A percentile compares a stretch with the other conserved stretches of the same genome.
These are phyloP conservation scores for Hypomesus transpacificus DNA, from an alignment of 2,113 vertebrate species.

Conservation along the genomic window DNA sequence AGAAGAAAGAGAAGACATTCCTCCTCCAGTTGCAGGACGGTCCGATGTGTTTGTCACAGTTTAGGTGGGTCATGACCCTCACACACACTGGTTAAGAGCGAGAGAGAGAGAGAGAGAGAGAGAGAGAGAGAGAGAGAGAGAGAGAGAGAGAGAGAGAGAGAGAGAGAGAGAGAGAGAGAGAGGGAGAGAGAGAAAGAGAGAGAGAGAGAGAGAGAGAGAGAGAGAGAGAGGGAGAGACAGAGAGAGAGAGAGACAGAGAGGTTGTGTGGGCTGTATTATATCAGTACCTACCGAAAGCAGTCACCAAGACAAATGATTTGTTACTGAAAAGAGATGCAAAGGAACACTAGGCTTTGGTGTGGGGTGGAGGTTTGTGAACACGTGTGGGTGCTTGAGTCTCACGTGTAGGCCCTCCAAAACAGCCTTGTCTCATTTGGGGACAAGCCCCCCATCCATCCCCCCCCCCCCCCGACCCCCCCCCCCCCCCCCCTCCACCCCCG, in stretches of 20 bases:
- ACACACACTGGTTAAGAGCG: constrained; percentile 39
- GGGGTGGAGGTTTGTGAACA: neutral
- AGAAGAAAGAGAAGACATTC: constrained; percentile 45
- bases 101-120: constrained; percentile 7
- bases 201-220: constrained; percentile 7
- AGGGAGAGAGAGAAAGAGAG: neutral
- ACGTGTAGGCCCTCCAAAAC: neutral
- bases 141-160: neutral
- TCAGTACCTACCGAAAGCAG: no score
- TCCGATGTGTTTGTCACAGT: constrained; percentile 54
- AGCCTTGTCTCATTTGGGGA: constrained; percentile 36
- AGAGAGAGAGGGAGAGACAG: neutral
- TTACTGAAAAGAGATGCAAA: no score
- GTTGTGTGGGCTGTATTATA: no score
- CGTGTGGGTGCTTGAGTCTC: neutral
- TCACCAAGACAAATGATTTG: no score
- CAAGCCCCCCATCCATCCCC: constrained; percentile 9
- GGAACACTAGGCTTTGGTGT: neutral
- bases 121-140: neutral
- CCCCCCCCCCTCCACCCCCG: constrained; percentile 26
- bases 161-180: constrained; percentile 6
- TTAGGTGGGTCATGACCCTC: constrained; percentile 44
- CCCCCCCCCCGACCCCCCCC: constrained; percentile 16
- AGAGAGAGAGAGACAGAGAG: no score
- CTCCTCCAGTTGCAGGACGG: constrained; percentile 32